Evolutionary conservation across 2,113 vertebrate genomes (phyloP).

Genomic region (Regulus satrapa): DNA sequence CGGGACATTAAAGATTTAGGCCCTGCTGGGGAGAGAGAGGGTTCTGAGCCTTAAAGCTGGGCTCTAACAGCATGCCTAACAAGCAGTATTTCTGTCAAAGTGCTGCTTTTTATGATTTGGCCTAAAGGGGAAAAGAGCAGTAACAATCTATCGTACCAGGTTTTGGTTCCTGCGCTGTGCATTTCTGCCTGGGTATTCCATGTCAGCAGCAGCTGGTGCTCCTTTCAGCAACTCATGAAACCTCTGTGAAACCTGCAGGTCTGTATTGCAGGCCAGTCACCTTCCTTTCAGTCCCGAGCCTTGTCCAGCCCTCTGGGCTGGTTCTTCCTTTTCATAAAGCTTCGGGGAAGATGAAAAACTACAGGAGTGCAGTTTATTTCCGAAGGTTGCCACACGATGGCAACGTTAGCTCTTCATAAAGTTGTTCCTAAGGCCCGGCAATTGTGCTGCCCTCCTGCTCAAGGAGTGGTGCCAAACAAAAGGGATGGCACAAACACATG

Average conservation of each 20-base stretch:
- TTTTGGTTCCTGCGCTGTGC: background rate
- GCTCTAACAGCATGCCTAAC: background rate
- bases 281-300: fast-evolving
- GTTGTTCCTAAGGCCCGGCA: background rate
- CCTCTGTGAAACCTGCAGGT: background rate
- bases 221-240: background rate
- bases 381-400: background rate
- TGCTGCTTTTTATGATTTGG: fast-evolving
- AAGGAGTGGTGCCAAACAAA: background rate
- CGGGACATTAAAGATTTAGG: fast-evolving
- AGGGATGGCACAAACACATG: background rate
- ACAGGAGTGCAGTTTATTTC: background rate
- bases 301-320: background rate
- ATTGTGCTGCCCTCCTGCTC: fast-evolving
- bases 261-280: fast-evolving
- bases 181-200: background rate
- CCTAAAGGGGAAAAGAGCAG: background rate
- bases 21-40: fast-evolving
- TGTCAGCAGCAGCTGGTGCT: background rate
- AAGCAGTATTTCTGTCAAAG: background rate
- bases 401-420: background rate
- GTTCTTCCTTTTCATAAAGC: background rate
- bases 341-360: fast-evolving
- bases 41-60: fast-evolving
- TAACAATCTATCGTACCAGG: fast-evolving